Evolutionary conservation across 2,888 invertebrate genomes (phyloP), one percentile per base, ranked within the genome.

Genomic region (Cosmia pyralina): DNA sequence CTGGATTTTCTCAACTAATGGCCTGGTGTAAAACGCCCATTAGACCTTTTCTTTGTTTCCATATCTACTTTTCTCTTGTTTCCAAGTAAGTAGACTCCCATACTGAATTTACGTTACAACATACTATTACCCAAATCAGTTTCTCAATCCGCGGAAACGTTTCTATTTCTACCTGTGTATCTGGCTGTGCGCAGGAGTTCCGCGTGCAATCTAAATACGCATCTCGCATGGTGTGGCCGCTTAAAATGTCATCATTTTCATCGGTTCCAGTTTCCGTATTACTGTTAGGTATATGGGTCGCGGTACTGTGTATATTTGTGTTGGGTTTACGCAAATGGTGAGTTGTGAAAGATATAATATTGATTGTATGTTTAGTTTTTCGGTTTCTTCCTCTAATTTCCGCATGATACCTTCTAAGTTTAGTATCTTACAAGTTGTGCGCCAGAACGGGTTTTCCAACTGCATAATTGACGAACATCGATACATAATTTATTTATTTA

Each of bases 231-330:
- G 72, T 78, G 70, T 67, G 44, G 52, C 52, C 85, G 76, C 66
- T 89, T 85, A 87, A 88, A 87, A 88, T 89, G 88, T 88, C 88
- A 88, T 88, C 86, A 81, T 77, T 77, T 72, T 64, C 65, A 53
- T 64, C 57, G 44, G 64, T 28, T 55, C 46, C 11, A 69, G 75
- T 81, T 87, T 88, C 86, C 87, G 83, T 75, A 69, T 82, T 82
- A 75, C 81, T 71, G 69, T 68, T 67, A n/a, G n/a, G n/a, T n/a
- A 75, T 73, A 81, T 81, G 67, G 79, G 85, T 75, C 85, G 62
- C 60, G 19, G 60, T 34, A 46, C 22, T 55, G 28, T 57, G 52
- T 76, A 28, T 65, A 64, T 82, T 58, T 78, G 53, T 62, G 19
- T 72, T 64, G 0, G 34, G 41, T 67, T 67, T 63, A 48, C 28